Evolutionary conservation across 2,888 invertebrate species (phyloP), one percentile per base, ranked within the genome.

Genomic region (Eristalis intricaria): DNA sequence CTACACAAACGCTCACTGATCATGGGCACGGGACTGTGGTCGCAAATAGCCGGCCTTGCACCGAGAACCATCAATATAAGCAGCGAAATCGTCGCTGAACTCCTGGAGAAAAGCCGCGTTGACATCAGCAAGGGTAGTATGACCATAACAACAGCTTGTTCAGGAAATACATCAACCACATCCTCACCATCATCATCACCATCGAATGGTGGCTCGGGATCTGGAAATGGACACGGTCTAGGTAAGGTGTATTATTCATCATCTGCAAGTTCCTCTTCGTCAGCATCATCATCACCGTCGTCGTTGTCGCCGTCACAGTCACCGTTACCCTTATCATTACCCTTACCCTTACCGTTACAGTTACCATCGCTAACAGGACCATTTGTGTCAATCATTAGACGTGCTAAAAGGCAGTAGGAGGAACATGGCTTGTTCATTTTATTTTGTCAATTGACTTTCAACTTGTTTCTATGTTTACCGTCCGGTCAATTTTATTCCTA

Each of bases 1-100:
- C 22, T 87, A 22, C 86, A 87, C 58, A 87, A 87, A 68, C 71
- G 86, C 56, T 87, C 86, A 15, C 38, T 87, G 0, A 87, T 87
- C 2, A 87, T 87, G 86, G 86, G 83, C 1, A 82, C 11, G 50
- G 81, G 77, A 15, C 26, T 63, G 22, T 60, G 26, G 26, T 29
- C 38, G 22, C 61, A 40, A 11, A 2, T 56, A 13, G 63, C 78
- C 11, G 4, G 40, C 10, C 15, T 35, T 1, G 60, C 61, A 29
- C 50, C 81, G 15, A 74, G 65, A 43, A 83, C 75, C 1, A 75
- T 75, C 8, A 87, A 68, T 13, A 19, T 83, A 15, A 87, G 75
- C 63, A 82, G 66, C 66, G 86, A 83, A n/a, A 63, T 87, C 22
- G 71, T 87, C 4, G 78, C 86, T 5, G 78, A 87, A 8, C 68